Base-by-base conservation (phyloP, 2,797 vertebrate genomes). In the Sebastes miniatus region DNA sequence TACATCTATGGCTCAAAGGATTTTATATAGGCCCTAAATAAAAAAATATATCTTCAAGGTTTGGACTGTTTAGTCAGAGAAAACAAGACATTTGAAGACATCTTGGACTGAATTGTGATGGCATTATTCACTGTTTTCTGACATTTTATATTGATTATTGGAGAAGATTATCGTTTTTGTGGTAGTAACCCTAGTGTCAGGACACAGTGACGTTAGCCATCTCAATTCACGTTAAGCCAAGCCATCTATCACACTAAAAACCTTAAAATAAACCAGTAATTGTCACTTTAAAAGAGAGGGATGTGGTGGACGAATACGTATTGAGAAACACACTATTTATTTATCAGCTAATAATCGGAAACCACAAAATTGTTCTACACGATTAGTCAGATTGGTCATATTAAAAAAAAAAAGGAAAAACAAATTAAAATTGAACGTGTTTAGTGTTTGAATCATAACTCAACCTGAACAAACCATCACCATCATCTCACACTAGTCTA, bases 381-480 rank as follows among this genome's bases (percentile, higher is more conserved):
- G 36, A 39, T 39, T 39, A 39, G 36, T 39, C 22, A 27, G 14
- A 56, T 50, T 13, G n/a, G n/a, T n/a, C n/a, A n/a, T n/a, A n/a
- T n/a, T n/a, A n/a, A n/a, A n/a, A 4, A 36, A 32, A 1, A 6
- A 36, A 32, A 1, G 3, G 2, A 8, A 22, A 54, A 22, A 22
- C 31, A 13, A 5, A n/a, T 4, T 1, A 1, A 2, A 0, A 20
- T 3, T 1, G 8, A 50, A 31, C 3, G 3, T 13, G 5, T 63
- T 10, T 64, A 1, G 1, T 3, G 4, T 4, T 1, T 3, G 0
- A 6, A 27, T 50, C 1, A 29, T 27, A 36, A 18, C 25, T 2
- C 1, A 39, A 22, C 2, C 25, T 2, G 1, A 39, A 22, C 2
- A 39, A 39, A 62, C 6, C 4, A 18, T 1, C 3, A 57, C 11